phyloP scores from a whole-genome alignment of 2,797 vertebrate genomes.

The Neosilurus hyrtlii region DNA sequence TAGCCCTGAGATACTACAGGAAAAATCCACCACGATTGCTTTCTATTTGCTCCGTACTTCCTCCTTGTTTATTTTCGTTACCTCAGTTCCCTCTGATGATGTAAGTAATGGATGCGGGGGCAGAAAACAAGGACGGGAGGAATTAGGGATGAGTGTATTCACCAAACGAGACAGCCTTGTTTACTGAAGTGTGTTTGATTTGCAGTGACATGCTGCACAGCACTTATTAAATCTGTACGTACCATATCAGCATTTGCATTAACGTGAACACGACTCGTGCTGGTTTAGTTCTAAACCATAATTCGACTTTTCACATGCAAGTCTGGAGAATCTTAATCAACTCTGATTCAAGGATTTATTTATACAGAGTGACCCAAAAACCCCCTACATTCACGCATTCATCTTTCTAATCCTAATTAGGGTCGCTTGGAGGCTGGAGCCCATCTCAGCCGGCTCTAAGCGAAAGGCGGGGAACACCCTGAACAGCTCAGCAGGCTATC shows the following conservation, averaged over 20 bases:
- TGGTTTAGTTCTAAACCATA: too few relatives aligned
- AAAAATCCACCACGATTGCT: neutral
- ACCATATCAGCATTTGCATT: too few relatives aligned
- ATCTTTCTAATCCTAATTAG: neutral
- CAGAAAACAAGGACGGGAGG: neutral
- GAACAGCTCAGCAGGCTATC: too few relatives aligned
- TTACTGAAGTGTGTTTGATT: neutral
- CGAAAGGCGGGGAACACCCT: too few relatives aligned
- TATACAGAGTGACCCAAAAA: too few relatives aligned
- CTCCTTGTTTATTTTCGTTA: neutral
- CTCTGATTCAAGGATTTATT: neutral
- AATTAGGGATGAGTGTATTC: neutral
- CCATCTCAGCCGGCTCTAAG: too few relatives aligned
- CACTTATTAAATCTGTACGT: neutral
- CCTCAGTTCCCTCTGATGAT: neutral
- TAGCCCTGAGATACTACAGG: neutral
- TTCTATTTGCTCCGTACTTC: neutral
- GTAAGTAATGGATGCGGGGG: neutral
- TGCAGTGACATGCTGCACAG: neutral
- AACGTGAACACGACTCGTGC: too few relatives aligned
- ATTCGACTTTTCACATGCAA: too few relatives aligned
- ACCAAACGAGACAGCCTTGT: neutral
- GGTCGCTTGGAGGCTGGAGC: too few relatives aligned
- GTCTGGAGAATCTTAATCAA: neutral
- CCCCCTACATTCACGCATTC: neutral